Percentiles rank a stretch among this genome's conserved stretches.
Evolutionary conservation across 2,888 invertebrate species (phyloP).

Genomic region (Drosophila leonis): DNA sequence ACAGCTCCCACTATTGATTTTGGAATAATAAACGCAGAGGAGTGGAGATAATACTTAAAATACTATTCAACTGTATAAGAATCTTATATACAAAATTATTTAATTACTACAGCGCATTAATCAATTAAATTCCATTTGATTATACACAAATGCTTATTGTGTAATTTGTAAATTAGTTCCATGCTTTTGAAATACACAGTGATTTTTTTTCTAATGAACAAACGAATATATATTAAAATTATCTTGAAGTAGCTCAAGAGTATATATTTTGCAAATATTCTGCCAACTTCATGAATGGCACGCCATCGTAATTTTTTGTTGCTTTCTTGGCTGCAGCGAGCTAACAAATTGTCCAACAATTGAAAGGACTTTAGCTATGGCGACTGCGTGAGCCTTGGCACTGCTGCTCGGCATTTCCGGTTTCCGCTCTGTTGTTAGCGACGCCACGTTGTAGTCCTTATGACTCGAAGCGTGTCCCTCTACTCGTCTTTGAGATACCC

Average conservation of each 20-base stretch:
- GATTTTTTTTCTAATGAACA: background rate
- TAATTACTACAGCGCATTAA: background rate
- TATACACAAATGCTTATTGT: background rate
- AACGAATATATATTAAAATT: slow-evolving; percentile 12
- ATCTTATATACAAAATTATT: background rate
- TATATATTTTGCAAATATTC: slow-evolving; percentile 42
- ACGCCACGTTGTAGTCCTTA: slow-evolving; percentile 65
- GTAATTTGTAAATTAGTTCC: background rate
- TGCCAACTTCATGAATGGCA: slow-evolving; percentile 45
- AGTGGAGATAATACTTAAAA: background rate
- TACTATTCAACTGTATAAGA: background rate
- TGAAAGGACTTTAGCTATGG: slow-evolving; percentile 46
- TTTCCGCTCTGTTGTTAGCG: slow-evolving; percentile 68
- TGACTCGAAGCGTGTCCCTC: slow-evolving; percentile 7
- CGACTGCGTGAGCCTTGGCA: slow-evolving; percentile 53
- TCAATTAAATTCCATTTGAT: background rate
- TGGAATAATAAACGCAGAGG: background rate
- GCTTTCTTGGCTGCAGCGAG: slow-evolving; percentile 7
- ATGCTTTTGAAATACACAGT: background rate
- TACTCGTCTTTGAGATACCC: slow-evolving; percentile 10
- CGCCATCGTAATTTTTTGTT: slow-evolving; percentile 11
- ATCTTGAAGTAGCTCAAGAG: slow-evolving; percentile 24
- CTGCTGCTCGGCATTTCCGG: slow-evolving; percentile 72
- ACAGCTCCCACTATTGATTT: background rate
- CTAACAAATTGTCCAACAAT: slow-evolving; percentile 62